Base-by-base conservation (phyloP, 2,113 vertebrate species). In the Irena cyanogastra region DNA sequence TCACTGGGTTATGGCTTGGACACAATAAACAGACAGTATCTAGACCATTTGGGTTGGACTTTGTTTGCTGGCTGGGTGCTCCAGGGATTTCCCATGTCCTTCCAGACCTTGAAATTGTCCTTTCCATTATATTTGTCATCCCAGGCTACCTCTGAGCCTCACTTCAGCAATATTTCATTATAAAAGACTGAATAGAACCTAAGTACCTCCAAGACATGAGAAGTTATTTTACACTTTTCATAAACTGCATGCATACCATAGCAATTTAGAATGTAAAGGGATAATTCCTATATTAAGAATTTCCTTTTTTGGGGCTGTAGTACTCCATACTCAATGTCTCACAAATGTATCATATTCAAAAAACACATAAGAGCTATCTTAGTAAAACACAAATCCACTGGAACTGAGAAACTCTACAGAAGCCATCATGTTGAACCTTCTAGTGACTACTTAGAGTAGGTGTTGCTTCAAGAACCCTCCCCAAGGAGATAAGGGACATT, bases 401-500 rank as follows among this genome's bases (percentile, higher is more conserved):
- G 78, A 95, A 72, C 7, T 24, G 19, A 61, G 72, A 42, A 86
- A 95, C 16, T 37, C 52, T 49, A 49, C 50, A 80, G 47, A 83
- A 82, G 56, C n/a, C 56, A 87, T 56, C 64, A 69, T 30, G 41
- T 41, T 72, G 42, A 92, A 93, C 68, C 4, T 78, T 57, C 41
- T 44, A 66, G 30, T 84, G 69, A 31, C 68, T 28, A 23, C 63
- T 89, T 54, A 35, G 23, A 71, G 28, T 30, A 60, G 56, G 50
- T 49, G 44, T 23, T 90, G 61, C 63, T 84, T 87, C 39, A 54
- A 81, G 63, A 81, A 72, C 88, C 50, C 60, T 93, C 94, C 68
- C 42, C 68, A 64, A 27, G 33, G 72, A 92, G 96, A 97, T 94
- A 95, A 92, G 70, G 41, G 33, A 65, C 41, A 66, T 45, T 42